These are phyloP conservation scores for Micronycteris hirsuta DNA, from an alignment of 2,113 vertebrate genomes.

Conservation along the genomic window DNA sequence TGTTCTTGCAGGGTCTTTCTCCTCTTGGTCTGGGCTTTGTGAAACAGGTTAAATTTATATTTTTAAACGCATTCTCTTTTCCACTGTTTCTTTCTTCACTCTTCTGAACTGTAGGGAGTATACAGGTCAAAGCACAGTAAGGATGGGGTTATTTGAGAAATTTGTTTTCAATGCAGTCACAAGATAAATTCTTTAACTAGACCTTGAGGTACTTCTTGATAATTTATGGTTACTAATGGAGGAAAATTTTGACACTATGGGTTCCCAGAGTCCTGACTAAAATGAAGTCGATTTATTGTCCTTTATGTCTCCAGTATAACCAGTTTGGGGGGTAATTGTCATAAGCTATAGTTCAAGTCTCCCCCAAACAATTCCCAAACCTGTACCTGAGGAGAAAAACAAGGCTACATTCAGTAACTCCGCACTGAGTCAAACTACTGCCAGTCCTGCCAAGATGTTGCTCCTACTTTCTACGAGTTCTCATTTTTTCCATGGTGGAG, in stretches of 20 bases:
- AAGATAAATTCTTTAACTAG: conserved; percentile 36
- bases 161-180: not conserved
- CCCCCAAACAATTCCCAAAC: not conserved
- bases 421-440: not conserved
- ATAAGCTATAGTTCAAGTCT: not conserved
- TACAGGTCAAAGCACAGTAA: not conserved
- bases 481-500: not conserved
- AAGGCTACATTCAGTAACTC: not conserved
- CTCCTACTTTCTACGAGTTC: not conserved
- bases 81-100: not conserved
- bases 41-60: not conserved
- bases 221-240: not conserved
- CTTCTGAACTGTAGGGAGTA: not conserved
- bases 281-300: not conserved
- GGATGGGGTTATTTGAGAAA: not conserved
- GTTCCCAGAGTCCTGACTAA: not conserved
- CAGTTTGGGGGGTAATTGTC: not conserved
- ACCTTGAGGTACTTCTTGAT: not conserved
- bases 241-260: not conserved
- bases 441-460: too few relatives aligned
- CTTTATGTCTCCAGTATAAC: not conserved
- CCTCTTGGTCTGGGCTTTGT: not conserved
- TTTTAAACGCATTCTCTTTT: not conserved
- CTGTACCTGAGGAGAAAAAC: not conserved
- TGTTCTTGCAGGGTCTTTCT: not conserved